phyloP scores from a whole-genome alignment of 2,797 vertebrate species.

The Sparus aurata region DNA sequence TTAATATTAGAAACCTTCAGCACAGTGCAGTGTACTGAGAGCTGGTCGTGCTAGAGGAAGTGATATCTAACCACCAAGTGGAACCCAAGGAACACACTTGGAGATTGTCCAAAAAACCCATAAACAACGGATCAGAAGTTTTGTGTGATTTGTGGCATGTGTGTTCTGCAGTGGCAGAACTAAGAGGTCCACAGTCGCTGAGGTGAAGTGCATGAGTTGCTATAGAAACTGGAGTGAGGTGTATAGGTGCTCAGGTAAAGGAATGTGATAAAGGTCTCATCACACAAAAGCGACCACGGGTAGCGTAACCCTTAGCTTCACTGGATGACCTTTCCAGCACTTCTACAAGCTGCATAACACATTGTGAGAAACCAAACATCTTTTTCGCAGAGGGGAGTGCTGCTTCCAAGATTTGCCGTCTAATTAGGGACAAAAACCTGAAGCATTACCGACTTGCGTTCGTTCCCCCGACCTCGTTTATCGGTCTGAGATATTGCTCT shows the following conservation, averaged over 20 bases:
- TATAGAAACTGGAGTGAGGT: constrained; percentile 50
- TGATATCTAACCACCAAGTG: constrained; percentile 14
- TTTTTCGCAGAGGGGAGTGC: constrained; percentile 4
- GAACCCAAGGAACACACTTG: not conserved
- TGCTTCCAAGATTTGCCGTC: constrained; percentile 8
- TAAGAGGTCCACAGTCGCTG: not conserved
- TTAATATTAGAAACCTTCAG: constrained; percentile 49
- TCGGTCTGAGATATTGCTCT: not conserved
- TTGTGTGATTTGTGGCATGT: not conserved
- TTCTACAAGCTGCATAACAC: constrained; percentile 25
- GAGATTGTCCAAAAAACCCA: not conserved
- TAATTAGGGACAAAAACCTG: constrained; percentile 1
- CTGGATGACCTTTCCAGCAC: constrained; percentile 40
- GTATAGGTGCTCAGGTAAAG: constrained; percentile 29
- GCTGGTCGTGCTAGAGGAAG: not conserved
- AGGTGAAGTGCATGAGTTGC: constrained; percentile 44
- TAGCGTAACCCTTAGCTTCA: constrained; percentile 1
- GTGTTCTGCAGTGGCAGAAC: not conserved
- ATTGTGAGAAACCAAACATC: constrained; percentile 12
- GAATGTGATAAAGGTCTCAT: constrained; percentile 35
- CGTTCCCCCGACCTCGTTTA: constrained; percentile 1
- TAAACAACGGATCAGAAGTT: not conserved
- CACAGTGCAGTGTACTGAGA: not conserved
- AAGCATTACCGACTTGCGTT: constrained; percentile 1
- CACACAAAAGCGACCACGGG: not conserved